These are phyloP conservation scores for Lamellibrachia satsuma DNA, from an alignment of 2,888 invertebrate genomes.

Conservation along the genomic window DNA sequence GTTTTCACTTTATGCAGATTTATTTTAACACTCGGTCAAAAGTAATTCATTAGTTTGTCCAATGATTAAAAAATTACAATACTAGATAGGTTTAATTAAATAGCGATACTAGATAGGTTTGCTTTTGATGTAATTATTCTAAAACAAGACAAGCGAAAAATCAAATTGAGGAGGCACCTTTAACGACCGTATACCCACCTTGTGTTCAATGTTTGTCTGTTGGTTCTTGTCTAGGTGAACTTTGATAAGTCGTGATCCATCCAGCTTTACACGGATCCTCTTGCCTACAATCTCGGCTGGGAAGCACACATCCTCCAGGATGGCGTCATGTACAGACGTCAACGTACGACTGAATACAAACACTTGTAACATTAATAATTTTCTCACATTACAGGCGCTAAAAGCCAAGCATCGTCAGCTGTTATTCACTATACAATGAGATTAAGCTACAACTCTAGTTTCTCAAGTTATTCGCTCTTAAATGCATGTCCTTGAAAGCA, in stretches of 20 bases:
- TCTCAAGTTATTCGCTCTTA: no score
- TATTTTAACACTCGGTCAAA: neutral
- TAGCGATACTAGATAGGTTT: no score
- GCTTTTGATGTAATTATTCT: no score
- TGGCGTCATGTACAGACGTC: conserved; percentile 96
- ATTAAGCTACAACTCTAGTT: no score
- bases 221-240: conserved; percentile 94
- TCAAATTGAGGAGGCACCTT: neutral
- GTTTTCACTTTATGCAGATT: no score
- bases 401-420: no score
- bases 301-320: conserved; percentile 96
- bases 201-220: conserved; percentile 99
- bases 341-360: conserved; percentile 78
- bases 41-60: neutral
- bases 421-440: no score
- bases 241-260: conserved; percentile 95
- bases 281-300: conserved; percentile 99
- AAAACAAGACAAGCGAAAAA: no score
- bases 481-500: no score
- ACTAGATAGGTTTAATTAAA: no score
- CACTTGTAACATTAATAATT: conserved; percentile 5
- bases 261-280: conserved; percentile 92
- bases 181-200: conserved; percentile 73
- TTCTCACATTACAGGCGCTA: no score
- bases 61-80: no score